Evolutionary conservation across 2,888 invertebrate species (phyloP).

Genomic region (Ypsolopha scabrella): DNA sequence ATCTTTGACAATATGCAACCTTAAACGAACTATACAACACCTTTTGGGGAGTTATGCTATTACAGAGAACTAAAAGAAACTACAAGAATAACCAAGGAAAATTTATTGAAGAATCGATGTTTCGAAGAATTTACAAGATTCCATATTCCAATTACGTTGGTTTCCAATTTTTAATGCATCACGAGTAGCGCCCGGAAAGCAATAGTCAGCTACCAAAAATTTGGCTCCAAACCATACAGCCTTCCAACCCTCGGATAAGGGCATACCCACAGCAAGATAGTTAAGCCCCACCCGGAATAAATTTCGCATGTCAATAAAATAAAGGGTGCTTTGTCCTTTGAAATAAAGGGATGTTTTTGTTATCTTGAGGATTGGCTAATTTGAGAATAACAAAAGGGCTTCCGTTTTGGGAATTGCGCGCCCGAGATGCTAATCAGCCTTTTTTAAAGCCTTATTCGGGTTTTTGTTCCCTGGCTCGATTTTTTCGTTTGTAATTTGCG

Average conservation of each 20-base stretch:
- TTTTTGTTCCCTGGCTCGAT: conserved; percentile 10
- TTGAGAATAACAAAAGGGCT: conserved; percentile 68
- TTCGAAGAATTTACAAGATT: too few relatives aligned
- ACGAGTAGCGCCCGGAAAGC: too few relatives aligned
- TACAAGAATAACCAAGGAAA: too few relatives aligned
- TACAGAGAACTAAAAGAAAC: too few relatives aligned
- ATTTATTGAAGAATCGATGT: too few relatives aligned
- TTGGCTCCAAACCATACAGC: conserved; percentile 9
- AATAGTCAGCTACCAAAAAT: background rate
- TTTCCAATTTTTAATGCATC: too few relatives aligned
- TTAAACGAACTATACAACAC: too few relatives aligned
- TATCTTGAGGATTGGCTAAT: conserved; percentile 71
- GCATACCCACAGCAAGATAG: conserved; percentile 50
- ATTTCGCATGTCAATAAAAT: conserved; percentile 59
- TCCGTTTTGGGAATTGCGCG: conserved; percentile 51
- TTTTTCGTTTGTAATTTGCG: conserved; percentile 30
- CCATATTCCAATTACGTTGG: too few relatives aligned
- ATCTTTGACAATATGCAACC: too few relatives aligned
- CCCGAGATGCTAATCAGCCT: conserved; percentile 54
- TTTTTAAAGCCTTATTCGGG: conserved; percentile 22
- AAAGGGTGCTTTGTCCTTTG: conserved; percentile 54
- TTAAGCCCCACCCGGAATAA: conserved; percentile 59
- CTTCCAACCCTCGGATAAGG: conserved; percentile 13
- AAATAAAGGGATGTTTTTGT: conserved; percentile 65
- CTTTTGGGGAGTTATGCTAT: too few relatives aligned